Evolutionary conservation across 2,797 vertebrate species (phyloP).

Genomic region (Typhlichthys subterraneus): DNA sequence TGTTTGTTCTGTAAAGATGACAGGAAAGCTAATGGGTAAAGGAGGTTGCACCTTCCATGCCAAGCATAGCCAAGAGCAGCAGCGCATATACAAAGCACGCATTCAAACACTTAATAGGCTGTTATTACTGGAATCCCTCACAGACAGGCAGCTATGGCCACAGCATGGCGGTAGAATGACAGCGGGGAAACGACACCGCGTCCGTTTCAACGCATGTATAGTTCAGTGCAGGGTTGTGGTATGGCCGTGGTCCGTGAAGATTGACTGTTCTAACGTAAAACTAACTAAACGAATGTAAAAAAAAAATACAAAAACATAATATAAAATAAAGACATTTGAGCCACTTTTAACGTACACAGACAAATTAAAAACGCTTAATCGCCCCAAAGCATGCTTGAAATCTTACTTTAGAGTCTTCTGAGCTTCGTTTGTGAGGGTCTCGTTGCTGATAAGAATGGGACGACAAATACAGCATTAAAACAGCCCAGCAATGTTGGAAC

Average conservation of each 20-base stretch:
- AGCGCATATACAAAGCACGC: slow-evolving; percentile 14
- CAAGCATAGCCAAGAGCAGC: slow-evolving; percentile 13
- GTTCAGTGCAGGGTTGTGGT: neutral
- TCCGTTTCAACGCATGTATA: slow-evolving; percentile 13
- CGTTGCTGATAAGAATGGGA: slow-evolving; percentile 69
- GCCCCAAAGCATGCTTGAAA: slow-evolving; percentile 8
- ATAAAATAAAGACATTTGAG: neutral
- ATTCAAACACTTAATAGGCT: slow-evolving; percentile 3
- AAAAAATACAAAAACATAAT: too few relatives aligned
- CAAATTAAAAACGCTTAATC: neutral
- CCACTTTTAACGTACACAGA: neutral
- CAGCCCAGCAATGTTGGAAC: slow-evolving; percentile 13
- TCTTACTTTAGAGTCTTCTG: slow-evolving; percentile 82
- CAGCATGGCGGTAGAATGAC: slow-evolving; percentile 11
- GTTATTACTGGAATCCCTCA: slow-evolving; percentile 21
- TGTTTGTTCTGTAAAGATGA: neutral
- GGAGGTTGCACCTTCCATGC: neutral
- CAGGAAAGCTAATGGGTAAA: neutral
- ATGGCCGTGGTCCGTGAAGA: neutral
- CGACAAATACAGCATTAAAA: slow-evolving; percentile 11
- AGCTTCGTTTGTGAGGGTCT: slow-evolving; percentile 79
- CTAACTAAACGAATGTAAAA: neutral
- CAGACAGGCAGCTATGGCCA: slow-evolving; percentile 5
- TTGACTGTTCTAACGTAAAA: neutral
- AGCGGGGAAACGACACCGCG: slow-evolving; percentile 24